These are phyloP conservation scores for Carabus problematicus DNA, from an alignment of 2,888 invertebrate genomes.

Conservation along the genomic window DNA sequence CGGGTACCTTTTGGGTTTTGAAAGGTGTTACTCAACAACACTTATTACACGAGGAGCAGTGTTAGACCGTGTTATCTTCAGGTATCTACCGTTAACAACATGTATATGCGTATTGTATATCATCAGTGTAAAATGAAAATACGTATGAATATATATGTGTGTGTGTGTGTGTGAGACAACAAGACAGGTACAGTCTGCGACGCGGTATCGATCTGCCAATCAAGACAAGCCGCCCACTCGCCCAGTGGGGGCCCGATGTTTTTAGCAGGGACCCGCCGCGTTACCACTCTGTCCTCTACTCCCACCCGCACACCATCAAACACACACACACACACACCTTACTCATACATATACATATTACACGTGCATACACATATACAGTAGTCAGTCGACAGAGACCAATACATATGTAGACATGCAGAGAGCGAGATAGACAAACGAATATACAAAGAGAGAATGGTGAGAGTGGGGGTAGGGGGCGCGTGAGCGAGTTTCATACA, in stretches of 20 bases:
- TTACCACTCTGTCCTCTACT: neutral
- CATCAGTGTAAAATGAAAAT: too few relatives aligned
- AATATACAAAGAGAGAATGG: constrained; percentile 10
- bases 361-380: too few relatives aligned
- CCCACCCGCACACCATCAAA: too few relatives aligned
- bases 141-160: neutral
- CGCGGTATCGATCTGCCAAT: constrained; percentile 58
- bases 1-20: too few relatives aligned
- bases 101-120: too few relatives aligned
- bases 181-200: constrained; percentile 58
- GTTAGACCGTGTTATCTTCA: too few relatives aligned
- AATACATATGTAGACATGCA: neutral
- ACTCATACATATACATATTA: neutral
- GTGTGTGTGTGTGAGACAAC: constrained; percentile 44
- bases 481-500: too few relatives aligned
- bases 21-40: too few relatives aligned
- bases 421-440: constrained; percentile 13
- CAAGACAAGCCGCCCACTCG: constrained; percentile 55
- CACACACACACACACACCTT: neutral
- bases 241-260: constrained; percentile 5
- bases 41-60: too few relatives aligned
- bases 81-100: too few relatives aligned
- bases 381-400: too few relatives aligned
- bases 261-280: constrained; percentile 13
- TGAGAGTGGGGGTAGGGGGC: neutral